Conservation (phyloP, 2,113 vertebrate genomes). For the Trematomus loennbergii region DNA sequence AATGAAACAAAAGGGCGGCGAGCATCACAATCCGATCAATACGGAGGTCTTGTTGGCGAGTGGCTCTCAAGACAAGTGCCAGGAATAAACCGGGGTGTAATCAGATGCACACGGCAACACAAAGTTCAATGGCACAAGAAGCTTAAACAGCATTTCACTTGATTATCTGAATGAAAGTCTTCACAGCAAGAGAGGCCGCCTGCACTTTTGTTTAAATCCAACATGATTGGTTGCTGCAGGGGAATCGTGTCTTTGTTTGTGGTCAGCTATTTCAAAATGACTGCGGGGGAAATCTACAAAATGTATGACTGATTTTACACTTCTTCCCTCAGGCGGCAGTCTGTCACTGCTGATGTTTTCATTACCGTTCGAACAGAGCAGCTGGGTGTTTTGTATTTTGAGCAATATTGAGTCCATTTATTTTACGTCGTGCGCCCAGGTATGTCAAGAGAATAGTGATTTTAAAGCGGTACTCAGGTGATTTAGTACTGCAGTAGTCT, state of each 20-base stretch:
- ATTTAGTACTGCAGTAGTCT: neutral
- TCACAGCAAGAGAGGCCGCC: neutral
- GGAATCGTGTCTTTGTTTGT: neutral
- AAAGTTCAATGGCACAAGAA: constrained; percentile 16
- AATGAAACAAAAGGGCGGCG: constrained; percentile 76
- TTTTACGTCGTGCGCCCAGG: neutral
- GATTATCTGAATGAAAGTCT: constrained; percentile 38
- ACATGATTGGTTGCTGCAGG: constrained; percentile 24
- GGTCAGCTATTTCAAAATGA: constrained; percentile 28
- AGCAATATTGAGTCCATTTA: constrained; percentile 9
- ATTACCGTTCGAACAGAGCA: constrained; percentile 13
- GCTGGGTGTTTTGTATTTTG: neutral
- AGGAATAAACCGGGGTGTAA: constrained; percentile 54
- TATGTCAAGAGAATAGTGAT: neutral
- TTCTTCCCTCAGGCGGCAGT: neutral
- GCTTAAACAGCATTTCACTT: constrained; percentile 28
- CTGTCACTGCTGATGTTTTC: constrained; percentile 25
- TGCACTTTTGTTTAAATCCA: constrained; percentile 5
- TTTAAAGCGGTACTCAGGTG: neutral
- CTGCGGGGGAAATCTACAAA: neutral
- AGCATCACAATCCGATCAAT: constrained; percentile 64
- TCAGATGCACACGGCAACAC: constrained; percentile 31
- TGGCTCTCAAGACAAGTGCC: constrained; percentile 51
- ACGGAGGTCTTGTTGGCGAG: constrained; percentile 56
- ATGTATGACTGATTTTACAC: constrained; percentile 39